These are phyloP conservation scores for Hyles euphorbiae DNA, from an alignment of 1,140 invertebrate species.

Conservation along the genomic window DNA sequence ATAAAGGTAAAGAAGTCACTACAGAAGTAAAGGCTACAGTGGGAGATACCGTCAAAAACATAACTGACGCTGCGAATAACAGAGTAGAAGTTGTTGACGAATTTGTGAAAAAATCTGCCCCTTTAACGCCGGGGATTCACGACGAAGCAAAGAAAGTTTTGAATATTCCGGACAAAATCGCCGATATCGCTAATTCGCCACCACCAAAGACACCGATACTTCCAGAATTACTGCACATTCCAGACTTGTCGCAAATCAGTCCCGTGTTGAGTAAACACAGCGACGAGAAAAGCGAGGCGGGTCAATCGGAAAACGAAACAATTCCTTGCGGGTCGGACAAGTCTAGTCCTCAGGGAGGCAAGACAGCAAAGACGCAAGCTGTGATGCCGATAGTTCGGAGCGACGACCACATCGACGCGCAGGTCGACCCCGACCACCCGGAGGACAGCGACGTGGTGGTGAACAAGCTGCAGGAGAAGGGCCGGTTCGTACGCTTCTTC, in stretches of 20 bases:
- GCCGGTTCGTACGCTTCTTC: conserved; percentile 64
- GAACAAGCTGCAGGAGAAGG: conserved; percentile 58
- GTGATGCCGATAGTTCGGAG: conserved; percentile 68
- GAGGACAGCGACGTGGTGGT: conserved; percentile 59
- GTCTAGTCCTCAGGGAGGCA: conserved; percentile 59
- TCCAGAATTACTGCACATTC: conserved; percentile 56
- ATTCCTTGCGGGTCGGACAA: conserved; percentile 68
- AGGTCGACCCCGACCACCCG: conserved; percentile 31
- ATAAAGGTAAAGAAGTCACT: conserved; percentile 30
- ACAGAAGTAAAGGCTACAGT: too few species aligned
- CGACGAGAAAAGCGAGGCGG: conserved; percentile 62
- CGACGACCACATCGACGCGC: conserved; percentile 57
- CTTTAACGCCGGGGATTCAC: conserved; percentile 35
- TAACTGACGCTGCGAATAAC: conserved; percentile 5
- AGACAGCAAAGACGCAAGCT: conserved; percentile 63
- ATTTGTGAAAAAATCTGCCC: conserved; percentile 45
- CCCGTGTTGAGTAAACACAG: conserved; percentile 63
- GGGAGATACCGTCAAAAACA: conserved; percentile 27
- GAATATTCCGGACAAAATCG: conserved; percentile 47
- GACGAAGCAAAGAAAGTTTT: conserved; percentile 47
- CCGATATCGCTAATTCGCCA: conserved; percentile 55
- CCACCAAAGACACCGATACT: conserved; percentile 59
- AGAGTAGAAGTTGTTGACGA: conserved; percentile 51
- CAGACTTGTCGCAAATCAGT: conserved; percentile 63
- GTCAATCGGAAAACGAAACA: conserved; percentile 70